Conservation (phyloP, 92 coral and sea anemone species). For the Bergia sp. region DNA sequence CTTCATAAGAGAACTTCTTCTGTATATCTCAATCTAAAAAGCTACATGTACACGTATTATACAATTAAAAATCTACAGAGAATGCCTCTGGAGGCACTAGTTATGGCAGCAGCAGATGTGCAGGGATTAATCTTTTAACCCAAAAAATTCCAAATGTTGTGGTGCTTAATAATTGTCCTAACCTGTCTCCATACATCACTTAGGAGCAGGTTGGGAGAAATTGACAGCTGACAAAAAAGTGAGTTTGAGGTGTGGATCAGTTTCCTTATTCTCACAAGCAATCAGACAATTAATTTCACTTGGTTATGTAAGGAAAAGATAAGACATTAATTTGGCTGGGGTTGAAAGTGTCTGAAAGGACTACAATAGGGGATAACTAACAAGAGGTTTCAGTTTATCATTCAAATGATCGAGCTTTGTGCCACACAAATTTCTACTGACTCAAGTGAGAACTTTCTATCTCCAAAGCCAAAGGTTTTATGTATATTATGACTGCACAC, state of each 20-base stretch:
- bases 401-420: background rate
- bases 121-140: background rate
- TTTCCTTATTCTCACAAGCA: background rate
- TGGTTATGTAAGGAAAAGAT: background rate
- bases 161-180: background rate
- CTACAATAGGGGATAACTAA: background rate
- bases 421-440: background rate
- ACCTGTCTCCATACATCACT: background rate
- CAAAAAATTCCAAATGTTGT: background rate
- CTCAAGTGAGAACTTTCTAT: background rate
- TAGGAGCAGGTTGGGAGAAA: background rate
- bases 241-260: background rate
- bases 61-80: background rate
- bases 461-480: background rate
- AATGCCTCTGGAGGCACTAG: background rate
- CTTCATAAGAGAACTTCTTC: background rate
- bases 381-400: conserved; percentile 4
- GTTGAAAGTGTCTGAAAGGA: background rate
- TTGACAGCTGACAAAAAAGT: background rate
- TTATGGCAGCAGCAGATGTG: background rate
- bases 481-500: background rate
- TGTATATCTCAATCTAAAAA: background rate
- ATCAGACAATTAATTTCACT: background rate
- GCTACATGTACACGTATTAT: background rate
- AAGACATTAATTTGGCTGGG: background rate